Percentiles rank a stretch among this genome's conserved stretches.
Conservation (phyloP, 1,140 invertebrate genomes). For the Brachionus asplanchnoidis region DNA sequence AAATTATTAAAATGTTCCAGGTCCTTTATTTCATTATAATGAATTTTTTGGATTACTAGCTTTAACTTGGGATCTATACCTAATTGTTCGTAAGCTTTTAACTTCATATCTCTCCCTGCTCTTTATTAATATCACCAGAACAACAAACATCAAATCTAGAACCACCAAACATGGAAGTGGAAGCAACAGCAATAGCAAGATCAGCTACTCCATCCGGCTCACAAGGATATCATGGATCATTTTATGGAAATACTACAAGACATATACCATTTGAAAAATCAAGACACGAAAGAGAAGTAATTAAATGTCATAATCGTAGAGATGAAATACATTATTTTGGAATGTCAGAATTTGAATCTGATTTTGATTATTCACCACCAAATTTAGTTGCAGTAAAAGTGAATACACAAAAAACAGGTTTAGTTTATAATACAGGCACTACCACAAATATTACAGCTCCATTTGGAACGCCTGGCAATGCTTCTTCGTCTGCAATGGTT, state of each 20-base stretch:
- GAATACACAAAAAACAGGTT: background rate
- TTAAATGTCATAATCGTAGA: background rate
- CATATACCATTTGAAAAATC: background rate
- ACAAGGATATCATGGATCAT: background rate
- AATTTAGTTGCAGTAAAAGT: background rate
- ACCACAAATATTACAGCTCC: background rate
- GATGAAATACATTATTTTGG: background rate
- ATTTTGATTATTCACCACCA: background rate
- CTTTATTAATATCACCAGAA: too few species aligned
- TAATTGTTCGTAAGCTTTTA: too few species aligned
- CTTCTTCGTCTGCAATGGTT: background rate
- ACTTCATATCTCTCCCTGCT: too few species aligned
- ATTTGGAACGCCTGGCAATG: too few species aligned
- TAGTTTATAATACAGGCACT: background rate
- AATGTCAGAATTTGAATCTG: background rate
- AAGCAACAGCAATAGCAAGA: background rate
- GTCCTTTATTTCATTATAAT: too few species aligned
- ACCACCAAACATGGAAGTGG: background rate
- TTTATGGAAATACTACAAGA: background rate
- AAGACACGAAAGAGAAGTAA: background rate
- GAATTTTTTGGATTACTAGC: too few species aligned
- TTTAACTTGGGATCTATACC: too few species aligned
- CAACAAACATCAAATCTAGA: too few species aligned
- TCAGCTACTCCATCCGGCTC: background rate
- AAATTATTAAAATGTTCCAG: too few species aligned